Base-by-base conservation (phyloP, 2,888 invertebrate genomes). In the Ennomos erosarius region DNA sequence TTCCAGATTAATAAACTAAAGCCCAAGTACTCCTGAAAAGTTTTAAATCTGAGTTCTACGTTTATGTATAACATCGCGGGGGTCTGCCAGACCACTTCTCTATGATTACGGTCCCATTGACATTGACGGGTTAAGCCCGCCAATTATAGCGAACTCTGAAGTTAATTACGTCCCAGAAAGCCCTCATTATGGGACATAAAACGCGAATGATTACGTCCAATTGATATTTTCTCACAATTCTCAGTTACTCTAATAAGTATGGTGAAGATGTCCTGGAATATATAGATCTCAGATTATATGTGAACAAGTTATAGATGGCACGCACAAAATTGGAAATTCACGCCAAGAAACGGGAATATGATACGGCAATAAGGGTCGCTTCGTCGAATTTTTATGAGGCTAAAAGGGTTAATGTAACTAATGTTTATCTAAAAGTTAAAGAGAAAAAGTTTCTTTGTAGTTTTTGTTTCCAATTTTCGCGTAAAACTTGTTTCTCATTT, bases 101-200 rank as follows among this genome's bases (percentile, higher is more conserved):
- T 59, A 63, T 65, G 68, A 72, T 74, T 69, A 73, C 67, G 67
- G 66, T 64, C 62, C 64, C 59, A 56, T 65, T 61, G 69, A 66
- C 68, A 67, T 64, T 75, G 74, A 77, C 69, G 75, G 70, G 72
- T 71, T 75, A 74, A 78, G 68, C 71, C 68, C 47, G 62, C 64
- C 68, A 64, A 72, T 76, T 76, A 74, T 74, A 71, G 69, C 69
- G 65, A 73, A 77, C 64, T 68, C 69, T 77, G 73, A 73, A 76
- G 72, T 76, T 78, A 76, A 79, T 79, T 72, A 75, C 74, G 68
- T 60, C 58, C 62, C 69, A 58, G 66, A 68, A 65, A 69, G 71
- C 63, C 53, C 46, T 48, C 55, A 62, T 68, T 67, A 68, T 16
- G 40, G 59, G 45, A 37, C 62, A 62, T 65, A 61, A 62, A 68